These are phyloP conservation scores for Mythimna lalbum DNA, from an alignment of 2,888 invertebrate genomes.

Conservation along the genomic window DNA sequence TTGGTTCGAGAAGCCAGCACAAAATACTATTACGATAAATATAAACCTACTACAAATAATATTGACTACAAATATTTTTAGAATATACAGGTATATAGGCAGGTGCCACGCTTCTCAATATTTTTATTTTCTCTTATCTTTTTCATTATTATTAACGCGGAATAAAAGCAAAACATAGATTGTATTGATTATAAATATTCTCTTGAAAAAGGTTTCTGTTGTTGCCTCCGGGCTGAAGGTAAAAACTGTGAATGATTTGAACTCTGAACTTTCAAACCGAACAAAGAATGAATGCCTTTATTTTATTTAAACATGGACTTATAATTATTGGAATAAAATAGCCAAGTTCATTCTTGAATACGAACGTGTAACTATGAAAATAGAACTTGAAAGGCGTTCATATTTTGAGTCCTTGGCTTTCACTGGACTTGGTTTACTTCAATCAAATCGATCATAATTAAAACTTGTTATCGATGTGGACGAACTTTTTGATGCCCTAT, in stretches of 20 bases:
- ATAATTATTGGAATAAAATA: background rate
- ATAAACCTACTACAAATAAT: conserved; percentile 9
- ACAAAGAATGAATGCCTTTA: background rate
- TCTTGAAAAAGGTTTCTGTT: conserved; percentile 18
- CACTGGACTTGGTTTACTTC: background rate
- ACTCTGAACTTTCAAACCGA: conserved; percentile 24
- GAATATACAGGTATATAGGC: background rate
- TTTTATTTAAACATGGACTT: conserved; percentile 4
- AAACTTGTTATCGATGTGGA: too few relatives aligned
- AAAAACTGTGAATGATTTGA: conserved; percentile 28
- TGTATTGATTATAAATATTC: conserved; percentile 34
- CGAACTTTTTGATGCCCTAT: too few relatives aligned
- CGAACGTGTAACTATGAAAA: background rate
- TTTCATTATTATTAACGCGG: conserved; percentile 15
- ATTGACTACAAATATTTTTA: conserved; percentile 8
- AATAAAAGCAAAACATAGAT: conserved; percentile 46
- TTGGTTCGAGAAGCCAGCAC: background rate
- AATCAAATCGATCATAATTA: background rate
- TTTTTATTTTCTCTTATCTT: conserved; percentile 16
- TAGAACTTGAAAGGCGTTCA: background rate
- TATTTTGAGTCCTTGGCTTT: background rate
- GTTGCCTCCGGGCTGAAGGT: conserved; percentile 25
- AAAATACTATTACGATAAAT: background rate
- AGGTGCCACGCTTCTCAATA: background rate
- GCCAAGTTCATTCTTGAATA: background rate